Conservation (phyloP, 2,888 invertebrate species). For the Litoditis marina region DNA sequence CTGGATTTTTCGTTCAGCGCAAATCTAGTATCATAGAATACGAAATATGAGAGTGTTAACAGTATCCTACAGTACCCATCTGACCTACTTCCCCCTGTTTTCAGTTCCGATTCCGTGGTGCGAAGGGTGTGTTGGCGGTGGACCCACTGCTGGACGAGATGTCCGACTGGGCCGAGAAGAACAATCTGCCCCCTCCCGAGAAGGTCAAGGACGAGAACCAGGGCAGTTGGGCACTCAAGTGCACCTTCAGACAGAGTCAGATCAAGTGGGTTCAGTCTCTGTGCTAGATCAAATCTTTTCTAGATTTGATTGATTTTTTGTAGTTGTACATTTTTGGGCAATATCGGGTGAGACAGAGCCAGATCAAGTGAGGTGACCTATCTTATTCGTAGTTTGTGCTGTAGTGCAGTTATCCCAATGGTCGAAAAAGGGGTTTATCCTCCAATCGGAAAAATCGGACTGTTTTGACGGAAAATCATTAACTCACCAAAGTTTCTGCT, state of each 20-base stretch:
- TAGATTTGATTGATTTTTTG: too few relatives aligned
- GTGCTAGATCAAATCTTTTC: too few relatives aligned
- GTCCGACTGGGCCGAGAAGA: slow-evolving; percentile 16
- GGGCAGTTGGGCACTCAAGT: slow-evolving; percentile 17
- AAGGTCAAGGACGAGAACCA: slow-evolving; percentile 8
- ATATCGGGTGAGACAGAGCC: too few relatives aligned
- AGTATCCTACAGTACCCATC: too few relatives aligned
- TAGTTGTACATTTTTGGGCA: too few relatives aligned
- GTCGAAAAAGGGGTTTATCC: background rate
- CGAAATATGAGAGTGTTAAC: too few relatives aligned
- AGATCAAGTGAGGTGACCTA: too few relatives aligned
- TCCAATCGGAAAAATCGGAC: background rate
- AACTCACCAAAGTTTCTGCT: background rate
- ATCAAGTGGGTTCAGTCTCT: slow-evolving; percentile 30
- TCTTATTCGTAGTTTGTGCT: too few relatives aligned
- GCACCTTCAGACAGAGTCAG: slow-evolving; percentile 35
- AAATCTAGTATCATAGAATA: too few relatives aligned
- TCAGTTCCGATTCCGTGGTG: slow-evolving; percentile 59
- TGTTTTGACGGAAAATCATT: background rate
- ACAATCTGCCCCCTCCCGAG: slow-evolving; percentile 3
- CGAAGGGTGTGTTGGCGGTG: slow-evolving; percentile 59
- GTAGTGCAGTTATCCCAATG: too few relatives aligned
- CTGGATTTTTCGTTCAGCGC: too few relatives aligned
- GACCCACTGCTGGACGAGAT: slow-evolving; percentile 48
- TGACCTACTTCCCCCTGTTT: too few relatives aligned